A percentile compares a stretch with the other conserved stretches of the same genome.
Conservation (phyloP, 2,888 invertebrate species). For the Ferrisia virgata region DNA sequence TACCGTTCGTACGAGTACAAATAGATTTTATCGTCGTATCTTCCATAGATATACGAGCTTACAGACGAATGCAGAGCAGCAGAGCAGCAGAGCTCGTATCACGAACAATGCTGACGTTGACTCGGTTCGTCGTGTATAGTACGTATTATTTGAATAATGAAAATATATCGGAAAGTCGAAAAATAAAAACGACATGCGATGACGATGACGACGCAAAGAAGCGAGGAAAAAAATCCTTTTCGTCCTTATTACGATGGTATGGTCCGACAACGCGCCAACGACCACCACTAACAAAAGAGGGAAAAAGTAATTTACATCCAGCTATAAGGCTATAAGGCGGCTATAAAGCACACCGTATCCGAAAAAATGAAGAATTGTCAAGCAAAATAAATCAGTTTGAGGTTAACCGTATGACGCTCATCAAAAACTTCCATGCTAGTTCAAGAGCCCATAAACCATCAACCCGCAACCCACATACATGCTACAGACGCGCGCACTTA, state of each 20-base stretch:
- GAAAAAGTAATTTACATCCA: not conserved
- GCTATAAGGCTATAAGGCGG: not conserved
- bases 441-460: slow-evolving; percentile 22
- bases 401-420: slow-evolving; percentile 28
- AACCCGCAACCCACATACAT: slow-evolving; percentile 21
- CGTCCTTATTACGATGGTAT: too few relatives aligned
- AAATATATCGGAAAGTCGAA: not conserved
- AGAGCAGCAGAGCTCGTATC: too few relatives aligned
- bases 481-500: slow-evolving; percentile 18
- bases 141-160: not conserved
- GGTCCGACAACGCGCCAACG: too few relatives aligned
- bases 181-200: not conserved
- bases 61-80: not conserved
- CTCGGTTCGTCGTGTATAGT: not conserved
- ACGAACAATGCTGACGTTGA: too few relatives aligned
- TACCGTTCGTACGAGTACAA: too few relatives aligned
- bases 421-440: slow-evolving; percentile 21
- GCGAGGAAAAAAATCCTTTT: too few relatives aligned
- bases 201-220: not conserved
- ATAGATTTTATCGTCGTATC: too few relatives aligned
- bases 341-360: not conserved
- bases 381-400: slow-evolving; percentile 20
- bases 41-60: too few relatives aligned
- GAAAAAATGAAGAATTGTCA: not conserved
- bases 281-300: not conserved